phyloP scores from a whole-genome alignment of 2,888 invertebrate species.

The Troglohyphantes excavatus region DNA sequence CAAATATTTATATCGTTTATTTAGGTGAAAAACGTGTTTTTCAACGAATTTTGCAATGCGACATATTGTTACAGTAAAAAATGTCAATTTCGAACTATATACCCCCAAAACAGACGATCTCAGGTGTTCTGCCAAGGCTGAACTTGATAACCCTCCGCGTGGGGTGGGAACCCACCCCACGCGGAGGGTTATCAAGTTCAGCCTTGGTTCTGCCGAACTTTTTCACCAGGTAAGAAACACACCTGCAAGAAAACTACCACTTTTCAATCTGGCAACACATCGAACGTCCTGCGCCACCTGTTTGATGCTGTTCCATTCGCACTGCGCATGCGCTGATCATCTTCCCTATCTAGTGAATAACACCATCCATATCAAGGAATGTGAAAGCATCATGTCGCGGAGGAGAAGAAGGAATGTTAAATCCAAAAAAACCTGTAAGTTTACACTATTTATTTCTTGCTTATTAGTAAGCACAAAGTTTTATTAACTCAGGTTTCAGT shows the following conservation, averaged over 20 bases:
- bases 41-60: too few relatives aligned
- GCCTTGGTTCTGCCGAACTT: not conserved
- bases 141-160: constrained; percentile 17
- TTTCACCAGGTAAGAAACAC: not conserved
- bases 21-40: too few relatives aligned
- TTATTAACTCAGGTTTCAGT: not conserved
- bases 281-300: constrained; percentile 74
- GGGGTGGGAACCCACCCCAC: too few relatives aligned
- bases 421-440: constrained; percentile 51
- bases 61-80: too few relatives aligned
- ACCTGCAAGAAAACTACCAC: not conserved
- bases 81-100: too few relatives aligned
- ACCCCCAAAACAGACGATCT: too few relatives aligned
- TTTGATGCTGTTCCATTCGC: constrained; percentile 56
- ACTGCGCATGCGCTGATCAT: constrained; percentile 64
- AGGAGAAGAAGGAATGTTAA: constrained; percentile 43
- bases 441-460: not conserved
- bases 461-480: not conserved
- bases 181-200: constrained; percentile 17
- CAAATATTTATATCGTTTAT: too few relatives aligned
- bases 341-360: constrained; percentile 60
- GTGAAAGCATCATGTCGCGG: constrained; percentile 64
- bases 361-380: constrained; percentile 66
- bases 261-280: constrained; percentile 47
- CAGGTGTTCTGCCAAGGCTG: too few relatives aligned